Evolutionary conservation across 1,140 invertebrate genomes (phyloP).

Genomic region (Pachypeltis micranthus): DNA sequence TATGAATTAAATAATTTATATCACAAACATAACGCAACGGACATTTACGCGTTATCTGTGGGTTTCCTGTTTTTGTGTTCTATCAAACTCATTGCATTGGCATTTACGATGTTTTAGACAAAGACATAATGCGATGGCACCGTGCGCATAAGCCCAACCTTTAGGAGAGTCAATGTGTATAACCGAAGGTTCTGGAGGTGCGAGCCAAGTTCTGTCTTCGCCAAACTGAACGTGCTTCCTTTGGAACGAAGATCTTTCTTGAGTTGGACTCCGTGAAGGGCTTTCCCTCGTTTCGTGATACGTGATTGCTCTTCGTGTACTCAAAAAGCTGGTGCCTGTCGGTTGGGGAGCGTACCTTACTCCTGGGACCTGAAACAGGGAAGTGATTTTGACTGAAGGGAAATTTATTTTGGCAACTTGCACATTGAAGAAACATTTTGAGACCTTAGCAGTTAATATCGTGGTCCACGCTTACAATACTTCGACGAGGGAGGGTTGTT

Average conservation of each 20-base stretch:
- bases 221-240: constrained; percentile 28
- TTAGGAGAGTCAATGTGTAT: constrained; percentile 21
- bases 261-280: constrained; percentile 25
- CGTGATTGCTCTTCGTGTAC: constrained; percentile 24
- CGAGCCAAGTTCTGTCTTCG: constrained; percentile 1
- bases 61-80: no score
- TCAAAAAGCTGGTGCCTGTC: constrained; percentile 27
- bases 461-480: no score
- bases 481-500: no score
- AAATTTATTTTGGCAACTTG: no score
- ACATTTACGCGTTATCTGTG: no score
- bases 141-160: neutral
- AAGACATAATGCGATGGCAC: neutral
- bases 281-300: constrained; percentile 25
- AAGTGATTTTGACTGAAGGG: neutral
- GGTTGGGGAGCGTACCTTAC: constrained; percentile 27
- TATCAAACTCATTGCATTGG: no score
- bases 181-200: constrained; percentile 7
- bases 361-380: constrained; percentile 21
- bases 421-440: no score
- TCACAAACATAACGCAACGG: no score
- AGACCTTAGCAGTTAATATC: no score
- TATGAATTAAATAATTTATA: no score
- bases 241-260: neutral
- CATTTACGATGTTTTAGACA: neutral